Conservation (phyloP, 1,140 invertebrate genomes). For the Cyclargus thomasi region DNA sequence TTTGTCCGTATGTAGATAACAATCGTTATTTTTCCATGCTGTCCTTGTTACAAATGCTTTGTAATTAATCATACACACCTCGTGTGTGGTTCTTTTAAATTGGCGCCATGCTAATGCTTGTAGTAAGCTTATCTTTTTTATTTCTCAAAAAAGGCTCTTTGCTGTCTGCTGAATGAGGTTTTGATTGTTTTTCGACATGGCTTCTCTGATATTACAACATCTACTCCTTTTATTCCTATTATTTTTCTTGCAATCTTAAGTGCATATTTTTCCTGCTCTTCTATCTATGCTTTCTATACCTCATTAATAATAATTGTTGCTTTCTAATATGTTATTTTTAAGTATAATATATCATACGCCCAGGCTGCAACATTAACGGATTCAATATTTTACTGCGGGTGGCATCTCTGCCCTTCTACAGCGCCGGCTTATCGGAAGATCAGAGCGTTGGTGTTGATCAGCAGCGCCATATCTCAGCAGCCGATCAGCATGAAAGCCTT, state of each 20-base stretch:
- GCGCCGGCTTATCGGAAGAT: background rate
- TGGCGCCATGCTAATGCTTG: background rate
- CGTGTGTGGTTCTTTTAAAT: background rate
- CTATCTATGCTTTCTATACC: too few species aligned
- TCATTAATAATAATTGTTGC: too few species aligned
- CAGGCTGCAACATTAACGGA: background rate
- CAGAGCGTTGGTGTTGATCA: background rate
- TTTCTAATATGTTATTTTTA: too few species aligned
- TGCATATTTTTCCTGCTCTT: too few species aligned
- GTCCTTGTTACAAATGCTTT: conserved; percentile 3
- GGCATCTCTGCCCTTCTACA: background rate
- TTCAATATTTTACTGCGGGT: conserved; percentile 4
- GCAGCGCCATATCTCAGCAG: background rate
- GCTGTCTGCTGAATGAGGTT: too few species aligned
- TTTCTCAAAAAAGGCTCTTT: too few species aligned
- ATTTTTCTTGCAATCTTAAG: too few species aligned
- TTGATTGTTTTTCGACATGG: too few species aligned
- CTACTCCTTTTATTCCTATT: too few species aligned
- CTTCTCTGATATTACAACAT: too few species aligned
- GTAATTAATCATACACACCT: background rate
- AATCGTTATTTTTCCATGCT: background rate
- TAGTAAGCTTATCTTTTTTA: too few species aligned
- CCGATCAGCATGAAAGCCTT: conserved; percentile 11
- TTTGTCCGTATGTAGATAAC: background rate
- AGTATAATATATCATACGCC: too few species aligned